These are phyloP conservation scores for Charanyca ferruginea DNA, from an alignment of 2,888 invertebrate genomes.

Conservation along the genomic window DNA sequence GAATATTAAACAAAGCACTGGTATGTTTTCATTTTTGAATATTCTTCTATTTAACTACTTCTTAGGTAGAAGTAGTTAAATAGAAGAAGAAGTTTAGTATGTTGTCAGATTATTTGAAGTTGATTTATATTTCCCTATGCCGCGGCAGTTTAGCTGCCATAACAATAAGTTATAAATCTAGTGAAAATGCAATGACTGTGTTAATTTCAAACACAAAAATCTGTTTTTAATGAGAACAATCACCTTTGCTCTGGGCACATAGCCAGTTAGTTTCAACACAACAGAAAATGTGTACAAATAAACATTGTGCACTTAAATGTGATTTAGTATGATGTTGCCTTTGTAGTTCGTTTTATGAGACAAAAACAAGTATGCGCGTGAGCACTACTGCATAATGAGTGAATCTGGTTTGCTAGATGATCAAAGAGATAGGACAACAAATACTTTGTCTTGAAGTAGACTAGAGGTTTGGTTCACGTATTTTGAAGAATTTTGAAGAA, in stretches of 20 bases:
- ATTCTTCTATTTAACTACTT: no score
- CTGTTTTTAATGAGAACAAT: slow-evolving; percentile 34
- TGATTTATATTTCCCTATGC: neutral
- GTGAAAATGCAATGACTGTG: slow-evolving; percentile 1
- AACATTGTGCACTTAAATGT: slow-evolving; percentile 10
- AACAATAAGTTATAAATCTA: slow-evolving; percentile 7
- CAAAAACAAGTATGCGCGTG: neutral
- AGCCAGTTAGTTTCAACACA: slow-evolving; percentile 36
- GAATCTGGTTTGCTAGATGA: neutral
- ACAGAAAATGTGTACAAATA: slow-evolving; percentile 27
- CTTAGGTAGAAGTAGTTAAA: no score
- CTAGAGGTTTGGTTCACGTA: no score
- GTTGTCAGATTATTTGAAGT: neutral
- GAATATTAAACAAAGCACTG: no score
- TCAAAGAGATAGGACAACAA: neutral
- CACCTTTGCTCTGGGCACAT: slow-evolving; percentile 35
- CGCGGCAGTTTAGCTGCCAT: neutral
- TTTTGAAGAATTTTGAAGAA: no score
- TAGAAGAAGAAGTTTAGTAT: no score
- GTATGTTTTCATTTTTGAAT: no score
- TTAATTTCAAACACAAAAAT: slow-evolving; percentile 16
- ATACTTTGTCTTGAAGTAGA: no score
- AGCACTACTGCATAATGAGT: neutral
- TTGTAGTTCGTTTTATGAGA: slow-evolving; percentile 21
- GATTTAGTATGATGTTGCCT: slow-evolving; percentile 21